phyloP scores from a whole-genome alignment of 2,888 invertebrate species.

The Clusia tigrina region DNA sequence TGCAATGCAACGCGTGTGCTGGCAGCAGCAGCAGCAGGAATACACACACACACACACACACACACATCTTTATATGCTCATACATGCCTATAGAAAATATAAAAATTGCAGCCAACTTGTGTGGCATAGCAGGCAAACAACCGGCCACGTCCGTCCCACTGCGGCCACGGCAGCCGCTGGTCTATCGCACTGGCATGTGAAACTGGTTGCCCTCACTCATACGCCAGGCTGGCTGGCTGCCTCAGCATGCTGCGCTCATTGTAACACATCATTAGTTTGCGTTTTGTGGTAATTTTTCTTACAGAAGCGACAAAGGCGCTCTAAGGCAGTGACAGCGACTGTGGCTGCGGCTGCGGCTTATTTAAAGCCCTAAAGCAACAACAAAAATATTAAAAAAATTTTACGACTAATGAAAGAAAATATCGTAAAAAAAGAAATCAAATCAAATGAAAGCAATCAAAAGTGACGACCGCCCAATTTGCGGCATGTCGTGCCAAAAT shows the following conservation, averaged over 20 bases:
- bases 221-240: slow-evolving; percentile 40
- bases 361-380: neutral
- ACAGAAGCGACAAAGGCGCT: slow-evolving; percentile 5
- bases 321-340: slow-evolving; percentile 21
- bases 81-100: no score
- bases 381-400: no score
- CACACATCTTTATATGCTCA: neutral
- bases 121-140: slow-evolving; percentile 28
- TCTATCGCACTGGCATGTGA: slow-evolving; percentile 39
- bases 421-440: neutral
- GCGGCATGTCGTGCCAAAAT: no score
- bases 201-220: slow-evolving; percentile 27
- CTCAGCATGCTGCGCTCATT: slow-evolving; percentile 37
- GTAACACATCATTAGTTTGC: slow-evolving; percentile 60
- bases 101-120: slow-evolving; percentile 15
- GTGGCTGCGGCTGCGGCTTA: neutral
- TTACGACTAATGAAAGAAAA: no score
- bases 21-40: slow-evolving; percentile 1
- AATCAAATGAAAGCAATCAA: neutral
- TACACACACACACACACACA: neutral
- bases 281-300: slow-evolving; percentile 59
- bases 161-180: slow-evolving; percentile 31
- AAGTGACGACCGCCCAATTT: no score
- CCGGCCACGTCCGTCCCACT: slow-evolving; percentile 1
- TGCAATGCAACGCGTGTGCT: no score